Evolutionary conservation across 2,113 vertebrate genomes (phyloP).

Genomic region (Girardinichthys multiradiatus): DNA sequence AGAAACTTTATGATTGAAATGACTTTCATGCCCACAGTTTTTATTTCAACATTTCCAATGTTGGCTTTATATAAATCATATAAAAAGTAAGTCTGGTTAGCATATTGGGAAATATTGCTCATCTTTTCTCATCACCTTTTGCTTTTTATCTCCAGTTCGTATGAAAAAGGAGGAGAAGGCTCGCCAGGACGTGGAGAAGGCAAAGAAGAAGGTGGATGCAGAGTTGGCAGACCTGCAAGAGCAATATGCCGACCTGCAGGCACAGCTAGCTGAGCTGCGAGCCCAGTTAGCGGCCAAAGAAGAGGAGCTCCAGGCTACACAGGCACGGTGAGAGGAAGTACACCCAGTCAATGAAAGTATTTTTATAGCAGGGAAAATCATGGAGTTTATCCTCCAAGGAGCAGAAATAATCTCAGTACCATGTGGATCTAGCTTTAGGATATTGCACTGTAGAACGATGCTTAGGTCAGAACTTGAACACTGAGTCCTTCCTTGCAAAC

Average conservation of each 20-base stretch:
- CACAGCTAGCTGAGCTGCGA: conserved; percentile 87
- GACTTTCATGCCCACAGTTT: too few relatives aligned
- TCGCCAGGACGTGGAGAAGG: conserved; percentile 92
- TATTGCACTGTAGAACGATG: too few relatives aligned
- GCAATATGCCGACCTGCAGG: conserved; percentile 87
- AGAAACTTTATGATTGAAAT: too few relatives aligned
- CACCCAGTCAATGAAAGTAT: background rate
- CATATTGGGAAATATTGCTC: too few relatives aligned
- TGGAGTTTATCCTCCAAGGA: background rate
- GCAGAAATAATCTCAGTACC: too few relatives aligned
- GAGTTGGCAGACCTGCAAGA: conserved; percentile 88
- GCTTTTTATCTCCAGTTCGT: conserved; percentile 76
- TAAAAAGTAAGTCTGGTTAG: too few relatives aligned
- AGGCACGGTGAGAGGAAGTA: conserved; percentile 79
- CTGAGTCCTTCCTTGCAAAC: background rate
- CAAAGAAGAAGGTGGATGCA: conserved; percentile 91
- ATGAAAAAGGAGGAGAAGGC: conserved; percentile 95
- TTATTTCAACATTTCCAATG: too few relatives aligned
- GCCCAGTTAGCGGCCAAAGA: conserved; percentile 90
- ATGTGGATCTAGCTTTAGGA: too few relatives aligned
- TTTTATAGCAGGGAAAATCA: too few relatives aligned
- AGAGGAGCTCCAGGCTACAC: conserved; percentile 89
- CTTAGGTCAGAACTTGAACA: too few relatives aligned
- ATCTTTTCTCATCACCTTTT: background rate
- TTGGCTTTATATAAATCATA: too few relatives aligned